These are phyloP conservation scores for Dryobota labecula DNA, from an alignment of 2,888 invertebrate species.

Conservation along the genomic window DNA sequence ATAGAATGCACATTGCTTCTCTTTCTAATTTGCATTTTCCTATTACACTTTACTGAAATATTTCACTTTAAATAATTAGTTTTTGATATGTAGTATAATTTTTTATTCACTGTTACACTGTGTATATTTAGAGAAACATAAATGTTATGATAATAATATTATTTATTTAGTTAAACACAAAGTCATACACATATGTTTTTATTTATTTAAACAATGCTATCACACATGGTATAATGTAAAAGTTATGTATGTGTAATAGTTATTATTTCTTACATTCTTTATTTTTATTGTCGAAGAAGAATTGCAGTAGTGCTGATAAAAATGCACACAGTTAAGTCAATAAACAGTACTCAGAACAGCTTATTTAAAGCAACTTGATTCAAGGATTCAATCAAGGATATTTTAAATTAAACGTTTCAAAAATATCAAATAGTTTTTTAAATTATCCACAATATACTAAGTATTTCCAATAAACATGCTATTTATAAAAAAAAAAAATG, in stretches of 20 bases:
- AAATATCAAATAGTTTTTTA: background rate
- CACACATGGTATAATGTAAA: background rate
- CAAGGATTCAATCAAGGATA: background rate
- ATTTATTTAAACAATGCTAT: conserved; percentile 14
- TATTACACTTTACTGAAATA: conserved; percentile 53
- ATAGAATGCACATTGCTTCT: conserved; percentile 78
- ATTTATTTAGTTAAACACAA: background rate
- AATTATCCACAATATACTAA: too few relatives aligned
- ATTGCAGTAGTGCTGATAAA: background rate
- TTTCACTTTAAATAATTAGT: conserved; percentile 49
- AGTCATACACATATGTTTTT: background rate
- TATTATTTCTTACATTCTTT: background rate
- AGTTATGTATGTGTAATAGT: background rate
- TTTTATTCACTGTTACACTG: conserved; percentile 26
- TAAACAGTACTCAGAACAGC: background rate
- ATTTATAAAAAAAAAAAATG: background rate
- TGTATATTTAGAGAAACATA: conserved; percentile 59
- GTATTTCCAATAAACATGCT: background rate
- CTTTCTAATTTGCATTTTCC: conserved; percentile 71
- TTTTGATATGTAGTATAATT: conserved; percentile 40
- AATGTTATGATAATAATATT: conserved; percentile 18
- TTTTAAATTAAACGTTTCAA: background rate
- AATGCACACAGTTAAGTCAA: background rate
- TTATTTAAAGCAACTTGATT: background rate
- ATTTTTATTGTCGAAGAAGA: background rate